Base-by-base conservation (phyloP, 1,140 invertebrate genomes). In the Vollenhovia emeryi region DNA sequence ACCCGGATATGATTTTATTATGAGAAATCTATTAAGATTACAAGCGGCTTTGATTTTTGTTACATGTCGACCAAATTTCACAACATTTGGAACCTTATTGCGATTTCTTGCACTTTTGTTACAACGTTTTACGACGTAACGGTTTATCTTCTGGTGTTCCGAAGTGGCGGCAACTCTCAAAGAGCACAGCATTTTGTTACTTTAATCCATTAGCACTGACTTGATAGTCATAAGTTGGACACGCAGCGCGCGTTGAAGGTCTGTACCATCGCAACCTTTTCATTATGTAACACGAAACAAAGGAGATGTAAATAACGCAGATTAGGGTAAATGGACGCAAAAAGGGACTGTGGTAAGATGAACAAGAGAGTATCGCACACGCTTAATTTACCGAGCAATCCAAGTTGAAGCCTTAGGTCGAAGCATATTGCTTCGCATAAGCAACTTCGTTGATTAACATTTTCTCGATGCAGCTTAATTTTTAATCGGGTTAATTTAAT, bases 161-260 rank as follows among this genome's bases (percentile, higher is more conserved):
- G 18, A 7, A 43, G 43, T 33, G 13, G 18, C 36, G 33, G 13
- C 50, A 18, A 43, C 18, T 62, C 50, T n/a, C 62, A 66, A 76
- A 84, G 13, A 60, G 64, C 57, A 48, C 27, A 86, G 55, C 55
- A 76, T 87, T 75, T 48, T 55, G 48, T 83, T 55, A 69, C 18
- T 60, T 64, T 50, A 40, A 45, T 82, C 36, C 60, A 75, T 86
- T 86, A 87, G 52, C 33, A 24, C 33, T 30, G 33, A 73, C 40
- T 50, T 71, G 21, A 59, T 40, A 36, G 13, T 55, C 50, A 30
- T 69, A 43, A 80, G 15, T 69, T 80, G 24, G 13, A 52, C n/a
- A 50, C 18, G 66, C 30, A 59, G n/a, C 3, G 21, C 33, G 18
- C n/a, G 21, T 21, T 36, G 30, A 40, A 7, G 3, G 9, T 30